Conservation (phyloP, 2,888 invertebrate species). For the Polylopha cassiicola region DNA sequence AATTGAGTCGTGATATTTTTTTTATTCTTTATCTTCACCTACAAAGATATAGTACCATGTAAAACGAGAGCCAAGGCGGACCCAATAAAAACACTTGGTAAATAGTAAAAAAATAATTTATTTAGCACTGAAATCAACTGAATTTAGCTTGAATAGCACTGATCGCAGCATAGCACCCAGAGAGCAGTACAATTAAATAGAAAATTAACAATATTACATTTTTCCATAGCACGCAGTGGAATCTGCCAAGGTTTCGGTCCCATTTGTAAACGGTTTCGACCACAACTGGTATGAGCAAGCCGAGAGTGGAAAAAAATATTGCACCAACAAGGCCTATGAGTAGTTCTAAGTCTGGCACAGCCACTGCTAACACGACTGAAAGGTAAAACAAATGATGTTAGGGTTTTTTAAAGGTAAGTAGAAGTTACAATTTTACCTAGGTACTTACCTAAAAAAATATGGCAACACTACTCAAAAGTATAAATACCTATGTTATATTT, state of each 20-base stretch:
- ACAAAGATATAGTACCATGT: too few species aligned
- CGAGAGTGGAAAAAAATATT: constrained; percentile 83
- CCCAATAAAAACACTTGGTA: too few species aligned
- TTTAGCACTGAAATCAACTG: too few species aligned
- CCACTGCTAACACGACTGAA: constrained; percentile 83
- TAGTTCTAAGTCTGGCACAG: constrained; percentile 88
- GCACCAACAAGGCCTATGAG: constrained; percentile 94
- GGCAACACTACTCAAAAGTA: too few species aligned
- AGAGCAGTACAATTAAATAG: constrained; percentile 51
- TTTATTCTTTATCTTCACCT: not conserved
- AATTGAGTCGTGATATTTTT: constrained; percentile 30
- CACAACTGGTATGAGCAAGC: constrained; percentile 84
- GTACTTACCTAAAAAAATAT: too few species aligned
- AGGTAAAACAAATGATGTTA: constrained; percentile 33
- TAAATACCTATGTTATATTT: too few species aligned
- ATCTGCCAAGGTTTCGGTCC: constrained; percentile 80
- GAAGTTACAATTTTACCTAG: too few species aligned
- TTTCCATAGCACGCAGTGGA: constrained; percentile 81
- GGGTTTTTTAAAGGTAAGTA: too few species aligned
- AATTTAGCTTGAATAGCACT: constrained; percentile 42
- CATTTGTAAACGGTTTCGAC: constrained; percentile 84
- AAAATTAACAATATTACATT: constrained; percentile 67
- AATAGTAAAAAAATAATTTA: too few species aligned
- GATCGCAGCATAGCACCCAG: constrained; percentile 55
- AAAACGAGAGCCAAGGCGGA: too few species aligned